Evolutionary conservation across 2,888 invertebrate genomes (phyloP).

Genomic region (Tetragonula carbonaria): DNA sequence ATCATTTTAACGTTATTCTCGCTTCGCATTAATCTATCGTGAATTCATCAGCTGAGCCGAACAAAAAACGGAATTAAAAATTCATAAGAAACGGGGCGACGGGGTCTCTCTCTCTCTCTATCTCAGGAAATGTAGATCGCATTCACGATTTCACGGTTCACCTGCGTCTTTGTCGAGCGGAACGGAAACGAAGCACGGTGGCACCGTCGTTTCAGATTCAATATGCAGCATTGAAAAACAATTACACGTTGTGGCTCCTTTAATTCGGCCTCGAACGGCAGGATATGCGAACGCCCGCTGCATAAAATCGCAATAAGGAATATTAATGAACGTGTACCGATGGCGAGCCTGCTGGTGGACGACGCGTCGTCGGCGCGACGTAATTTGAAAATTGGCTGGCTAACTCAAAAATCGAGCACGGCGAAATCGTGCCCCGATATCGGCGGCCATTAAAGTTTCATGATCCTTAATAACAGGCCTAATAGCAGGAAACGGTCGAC

Average conservation of each 20-base stretch:
- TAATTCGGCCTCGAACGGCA: conserved; percentile 53
- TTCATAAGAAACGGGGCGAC: background rate
- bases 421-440: conserved; percentile 28
- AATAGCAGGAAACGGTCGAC: conserved; percentile 40
- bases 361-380: conserved; percentile 41
- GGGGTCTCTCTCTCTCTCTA: too few relatives aligned
- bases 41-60: background rate
- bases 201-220: conserved; percentile 61
- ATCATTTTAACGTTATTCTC: too few relatives aligned
- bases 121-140: background rate
- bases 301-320: conserved; percentile 75
- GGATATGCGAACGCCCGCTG: conserved; percentile 51
- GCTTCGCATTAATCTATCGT: too few relatives aligned
- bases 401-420: conserved; percentile 52
- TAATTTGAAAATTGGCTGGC: conserved; percentile 67
- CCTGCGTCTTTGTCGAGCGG: conserved; percentile 18
- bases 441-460: conserved; percentile 61
- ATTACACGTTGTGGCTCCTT: conserved; percentile 68
- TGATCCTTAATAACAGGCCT: conserved; percentile 49
- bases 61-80: background rate
- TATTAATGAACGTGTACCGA: conserved; percentile 69
- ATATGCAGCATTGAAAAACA: conserved; percentile 75
- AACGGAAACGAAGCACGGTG: background rate
- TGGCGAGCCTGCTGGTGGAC: background rate
- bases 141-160: background rate